Evolutionary conservation across 2,888 invertebrate genomes (phyloP).

Genomic region (Malthinus seriepunctatus): DNA sequence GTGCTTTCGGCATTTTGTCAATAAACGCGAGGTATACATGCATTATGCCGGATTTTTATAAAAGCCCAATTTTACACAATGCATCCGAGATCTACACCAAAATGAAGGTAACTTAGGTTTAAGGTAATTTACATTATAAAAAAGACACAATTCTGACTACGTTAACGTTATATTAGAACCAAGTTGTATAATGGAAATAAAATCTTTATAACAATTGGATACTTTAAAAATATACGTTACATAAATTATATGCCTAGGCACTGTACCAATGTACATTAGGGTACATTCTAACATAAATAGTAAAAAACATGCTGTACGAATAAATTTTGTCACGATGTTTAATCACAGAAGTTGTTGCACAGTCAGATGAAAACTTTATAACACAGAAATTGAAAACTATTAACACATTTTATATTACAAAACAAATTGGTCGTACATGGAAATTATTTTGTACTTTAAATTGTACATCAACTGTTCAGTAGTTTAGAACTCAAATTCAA

Average conservation of each 20-base stretch:
- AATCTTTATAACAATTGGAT: constrained; percentile 49
- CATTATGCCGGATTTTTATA: too few relatives aligned
- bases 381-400: constrained; percentile 22
- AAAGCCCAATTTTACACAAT: too few relatives aligned
- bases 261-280: constrained; percentile 47
- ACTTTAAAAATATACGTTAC: constrained; percentile 52
- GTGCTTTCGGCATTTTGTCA: too few relatives aligned
- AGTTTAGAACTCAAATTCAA: constrained; percentile 21
- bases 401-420: constrained; percentile 29
- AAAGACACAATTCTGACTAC: constrained; percentile 16
- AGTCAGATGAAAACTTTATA: constrained; percentile 33
- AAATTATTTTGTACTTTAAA: constrained; percentile 41
- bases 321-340: constrained; percentile 50
- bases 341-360: constrained; percentile 51
- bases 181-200: constrained; percentile 45
- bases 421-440: constrained; percentile 40
- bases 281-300: constrained; percentile 42
- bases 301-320: constrained; percentile 44
- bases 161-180: constrained; percentile 46
- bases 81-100: too few relatives aligned
- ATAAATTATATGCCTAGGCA: constrained; percentile 50
- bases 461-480: constrained; percentile 22
- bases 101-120: too few relatives aligned
- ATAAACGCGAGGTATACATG: too few relatives aligned
- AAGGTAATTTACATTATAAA: not conserved